phyloP scores from a whole-genome alignment of 2,113 vertebrate species.

The Rhinichthys klamathensis region DNA sequence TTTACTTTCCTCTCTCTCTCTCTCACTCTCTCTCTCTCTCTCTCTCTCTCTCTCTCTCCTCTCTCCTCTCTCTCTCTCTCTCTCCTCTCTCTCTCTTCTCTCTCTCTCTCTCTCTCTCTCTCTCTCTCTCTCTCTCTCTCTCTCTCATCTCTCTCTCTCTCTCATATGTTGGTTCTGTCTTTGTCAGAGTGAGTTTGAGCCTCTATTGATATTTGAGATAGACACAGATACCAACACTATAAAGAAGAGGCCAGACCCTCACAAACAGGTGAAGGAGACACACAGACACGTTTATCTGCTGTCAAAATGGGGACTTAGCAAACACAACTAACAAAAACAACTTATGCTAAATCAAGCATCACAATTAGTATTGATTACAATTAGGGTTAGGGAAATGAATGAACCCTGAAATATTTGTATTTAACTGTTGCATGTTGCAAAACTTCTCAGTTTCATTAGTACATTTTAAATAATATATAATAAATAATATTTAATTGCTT shows the following conservation, averaged over 20 bases:
- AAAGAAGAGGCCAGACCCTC: slow-evolving; percentile 78
- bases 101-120: slow-evolving; percentile 8
- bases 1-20: slow-evolving; percentile 14
- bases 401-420: background rate
- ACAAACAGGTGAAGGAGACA: slow-evolving; percentile 75
- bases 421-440: background rate
- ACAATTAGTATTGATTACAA: background rate
- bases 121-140: slow-evolving; percentile 24
- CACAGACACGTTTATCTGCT: background rate
- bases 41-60: slow-evolving; percentile 13
- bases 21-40: slow-evolving; percentile 11
- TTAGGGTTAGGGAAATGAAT: background rate
- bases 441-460: background rate
- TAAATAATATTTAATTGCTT: background rate
- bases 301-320: background rate
- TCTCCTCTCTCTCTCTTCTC: slow-evolving; percentile 15
- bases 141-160: slow-evolving; percentile 24
- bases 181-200: slow-evolving; percentile 76
- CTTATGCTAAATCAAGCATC: background rate
- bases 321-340: too few relatives aligned
- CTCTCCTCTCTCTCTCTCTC: slow-evolving; percentile 15
- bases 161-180: slow-evolving; percentile 52
- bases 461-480: background rate
- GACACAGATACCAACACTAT: slow-evolving; percentile 82
- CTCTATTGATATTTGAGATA: slow-evolving; percentile 80